Evolutionary conservation across 1,140 invertebrate species (phyloP).

Genomic region (Drosophila ananassae): DNA sequence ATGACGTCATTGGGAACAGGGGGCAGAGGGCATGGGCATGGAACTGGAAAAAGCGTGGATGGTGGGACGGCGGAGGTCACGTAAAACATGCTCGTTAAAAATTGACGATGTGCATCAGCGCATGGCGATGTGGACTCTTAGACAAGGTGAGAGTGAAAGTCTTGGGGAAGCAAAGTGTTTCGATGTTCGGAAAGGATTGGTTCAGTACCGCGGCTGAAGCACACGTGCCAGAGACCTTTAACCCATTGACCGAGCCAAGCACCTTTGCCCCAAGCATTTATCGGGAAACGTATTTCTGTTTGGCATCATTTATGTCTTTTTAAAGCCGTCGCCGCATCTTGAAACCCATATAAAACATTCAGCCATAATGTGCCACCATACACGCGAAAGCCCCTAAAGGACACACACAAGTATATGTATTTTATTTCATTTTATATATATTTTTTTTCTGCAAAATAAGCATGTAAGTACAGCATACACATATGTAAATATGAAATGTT

Average conservation of each 20-base stretch:
- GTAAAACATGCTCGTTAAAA: conserved; percentile 76
- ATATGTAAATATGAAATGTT: conserved; percentile 29
- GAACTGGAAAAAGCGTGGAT: neutral
- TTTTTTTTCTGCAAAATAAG: conserved; percentile 15
- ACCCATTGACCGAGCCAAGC: conserved; percentile 52
- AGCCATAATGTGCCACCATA: conserved; percentile 32
- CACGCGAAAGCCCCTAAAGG: conserved; percentile 20
- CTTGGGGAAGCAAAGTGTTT: conserved; percentile 1
- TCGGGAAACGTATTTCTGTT: conserved; percentile 39
- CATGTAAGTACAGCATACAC: neutral
- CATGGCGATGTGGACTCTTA: conserved; percentile 56
- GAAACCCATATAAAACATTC: conserved; percentile 63
- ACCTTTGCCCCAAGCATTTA: conserved; percentile 50
- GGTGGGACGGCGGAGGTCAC: conserved; percentile 42
- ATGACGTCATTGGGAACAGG: conserved; percentile 50
- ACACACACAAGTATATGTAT: conserved; percentile 9
- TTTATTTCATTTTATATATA: conserved; percentile 7
- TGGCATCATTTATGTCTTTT: conserved; percentile 74
- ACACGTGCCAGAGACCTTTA: conserved; percentile 38
- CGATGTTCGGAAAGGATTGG: conserved; percentile 6
- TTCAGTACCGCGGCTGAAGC: neutral
- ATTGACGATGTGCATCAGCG: conserved; percentile 80
- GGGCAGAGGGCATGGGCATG: neutral
- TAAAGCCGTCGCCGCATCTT: conserved; percentile 55
- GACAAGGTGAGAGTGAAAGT: conserved; percentile 32